These are phyloP conservation scores for Tetramorium simillimum DNA, from an alignment of 1,140 invertebrate species.

Conservation along the genomic window DNA sequence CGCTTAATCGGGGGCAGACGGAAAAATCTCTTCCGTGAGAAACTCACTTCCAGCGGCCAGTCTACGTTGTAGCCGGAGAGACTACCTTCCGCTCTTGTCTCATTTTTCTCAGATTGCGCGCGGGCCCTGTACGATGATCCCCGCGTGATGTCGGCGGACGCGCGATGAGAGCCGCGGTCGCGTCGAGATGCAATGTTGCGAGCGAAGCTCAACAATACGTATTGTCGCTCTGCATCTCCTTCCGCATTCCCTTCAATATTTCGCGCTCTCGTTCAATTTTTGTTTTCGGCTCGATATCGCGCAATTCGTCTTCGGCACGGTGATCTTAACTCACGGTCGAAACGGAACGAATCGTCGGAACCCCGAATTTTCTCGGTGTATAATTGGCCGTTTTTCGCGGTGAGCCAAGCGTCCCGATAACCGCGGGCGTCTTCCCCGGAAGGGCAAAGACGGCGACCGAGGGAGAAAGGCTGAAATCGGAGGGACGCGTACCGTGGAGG, in stretches of 20 bases:
- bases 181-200: neutral
- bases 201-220: conserved; percentile 52
- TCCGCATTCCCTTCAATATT: conserved; percentile 60
- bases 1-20: conserved; percentile 82
- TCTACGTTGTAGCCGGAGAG: neutral
- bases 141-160: neutral
- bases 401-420: conserved; percentile 13
- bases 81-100: conserved; percentile 32
- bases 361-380: conserved; percentile 37
- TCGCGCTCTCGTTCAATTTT: conserved; percentile 32
- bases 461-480: conserved; percentile 12
- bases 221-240: conserved; percentile 62
- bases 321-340: conserved; percentile 52
- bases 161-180: neutral
- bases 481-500: neutral
- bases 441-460: conserved; percentile 44
- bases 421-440: conserved; percentile 45
- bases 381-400: conserved; percentile 35
- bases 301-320: neutral
- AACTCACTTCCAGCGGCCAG: conserved; percentile 67
- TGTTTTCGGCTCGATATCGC: neutral
- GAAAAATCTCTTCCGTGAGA: conserved; percentile 85
- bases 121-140: neutral
- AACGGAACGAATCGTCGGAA: conserved; percentile 62
- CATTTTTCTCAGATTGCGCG: conserved; percentile 29